A percentile compares a stretch with the other conserved stretches of the same genome.
phyloP scores from a whole-genome alignment of 2,888 invertebrate species.

The Clanis bilineata region DNA sequence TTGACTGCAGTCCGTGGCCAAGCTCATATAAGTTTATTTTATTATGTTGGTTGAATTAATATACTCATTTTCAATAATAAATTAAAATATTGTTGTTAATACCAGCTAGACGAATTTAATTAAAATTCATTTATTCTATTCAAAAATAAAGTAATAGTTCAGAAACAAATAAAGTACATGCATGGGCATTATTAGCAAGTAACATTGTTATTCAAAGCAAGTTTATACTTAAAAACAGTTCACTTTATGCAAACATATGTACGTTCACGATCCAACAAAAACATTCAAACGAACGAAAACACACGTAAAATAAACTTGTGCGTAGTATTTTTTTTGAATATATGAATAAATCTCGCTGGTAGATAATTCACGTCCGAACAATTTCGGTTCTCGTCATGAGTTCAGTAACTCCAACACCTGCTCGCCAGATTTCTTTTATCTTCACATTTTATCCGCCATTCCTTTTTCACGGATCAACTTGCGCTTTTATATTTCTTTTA shows the following conservation, averaged over 20 bases:
- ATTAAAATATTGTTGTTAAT: too few relatives aligned
- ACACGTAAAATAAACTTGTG: slow-evolving; percentile 13
- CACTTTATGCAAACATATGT: background rate
- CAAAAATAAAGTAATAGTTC: too few relatives aligned
- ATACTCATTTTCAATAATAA: too few relatives aligned
- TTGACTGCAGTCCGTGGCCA: too few relatives aligned
- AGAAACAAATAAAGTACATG: background rate
- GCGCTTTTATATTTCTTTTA: slow-evolving; percentile 10
- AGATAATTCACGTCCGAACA: slow-evolving; percentile 21
- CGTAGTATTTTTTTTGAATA: slow-evolving; percentile 16
- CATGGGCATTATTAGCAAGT: background rate
- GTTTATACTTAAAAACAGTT: background rate
- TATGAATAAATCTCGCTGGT: slow-evolving; percentile 20
- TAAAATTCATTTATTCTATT: too few relatives aligned
- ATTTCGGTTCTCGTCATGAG: slow-evolving; percentile 17
- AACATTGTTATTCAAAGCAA: background rate
- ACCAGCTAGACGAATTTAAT: too few relatives aligned
- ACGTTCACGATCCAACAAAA: slow-evolving; percentile 10
- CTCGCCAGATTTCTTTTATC: slow-evolving; percentile 15
- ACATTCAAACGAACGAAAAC: slow-evolving; percentile 12
- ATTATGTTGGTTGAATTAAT: too few relatives aligned
- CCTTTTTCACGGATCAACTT: slow-evolving; percentile 5
- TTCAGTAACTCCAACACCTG: slow-evolving; percentile 18
- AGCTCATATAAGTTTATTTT: too few relatives aligned
- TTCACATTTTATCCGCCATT: slow-evolving; percentile 6